A percentile compares a stretch with the other conserved stretches of the same genome.
Conservation (phyloP, 2,113 vertebrate species). For the Pituophis catenifer region DNA sequence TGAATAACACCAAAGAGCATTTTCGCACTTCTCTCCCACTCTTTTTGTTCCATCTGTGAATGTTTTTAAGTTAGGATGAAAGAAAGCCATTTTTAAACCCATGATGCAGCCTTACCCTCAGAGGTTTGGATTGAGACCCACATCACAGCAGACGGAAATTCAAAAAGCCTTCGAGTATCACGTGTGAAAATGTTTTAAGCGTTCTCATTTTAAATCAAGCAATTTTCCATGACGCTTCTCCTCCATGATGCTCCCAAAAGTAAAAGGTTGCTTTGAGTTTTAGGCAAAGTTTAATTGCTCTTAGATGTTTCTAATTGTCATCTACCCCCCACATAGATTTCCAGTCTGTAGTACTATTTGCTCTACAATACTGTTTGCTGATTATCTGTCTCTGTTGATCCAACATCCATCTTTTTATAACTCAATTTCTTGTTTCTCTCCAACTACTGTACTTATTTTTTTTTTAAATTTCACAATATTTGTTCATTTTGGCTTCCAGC, state of each 20-base stretch:
- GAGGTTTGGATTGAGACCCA: background rate
- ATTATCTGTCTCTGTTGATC: conserved; percentile 6
- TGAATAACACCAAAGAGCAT: background rate
- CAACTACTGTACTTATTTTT: background rate
- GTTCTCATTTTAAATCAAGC: conserved; percentile 5
- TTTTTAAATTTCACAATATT: conserved; percentile 1
- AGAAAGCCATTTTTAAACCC: background rate
- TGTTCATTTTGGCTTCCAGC: conserved; percentile 17
- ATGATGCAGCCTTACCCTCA: background rate
- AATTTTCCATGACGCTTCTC: background rate
- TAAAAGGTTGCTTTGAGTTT: background rate
- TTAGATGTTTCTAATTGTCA: background rate
- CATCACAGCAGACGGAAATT: background rate
- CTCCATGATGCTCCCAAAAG: background rate
- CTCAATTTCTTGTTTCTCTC: background rate
- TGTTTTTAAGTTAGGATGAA: background rate
- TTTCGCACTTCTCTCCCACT: conserved; percentile 12
- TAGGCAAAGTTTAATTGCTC: background rate
- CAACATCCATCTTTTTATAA: conserved; percentile 9
- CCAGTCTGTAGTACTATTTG: conserved; percentile 1
- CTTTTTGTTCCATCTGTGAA: background rate
- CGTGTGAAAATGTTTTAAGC: conserved; percentile 10
- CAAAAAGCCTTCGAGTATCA: background rate
- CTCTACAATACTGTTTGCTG: conserved; percentile 9
- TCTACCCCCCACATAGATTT: background rate